Base-by-base conservation (phyloP, 2,888 invertebrate genomes). In the Xylophagus ater region DNA sequence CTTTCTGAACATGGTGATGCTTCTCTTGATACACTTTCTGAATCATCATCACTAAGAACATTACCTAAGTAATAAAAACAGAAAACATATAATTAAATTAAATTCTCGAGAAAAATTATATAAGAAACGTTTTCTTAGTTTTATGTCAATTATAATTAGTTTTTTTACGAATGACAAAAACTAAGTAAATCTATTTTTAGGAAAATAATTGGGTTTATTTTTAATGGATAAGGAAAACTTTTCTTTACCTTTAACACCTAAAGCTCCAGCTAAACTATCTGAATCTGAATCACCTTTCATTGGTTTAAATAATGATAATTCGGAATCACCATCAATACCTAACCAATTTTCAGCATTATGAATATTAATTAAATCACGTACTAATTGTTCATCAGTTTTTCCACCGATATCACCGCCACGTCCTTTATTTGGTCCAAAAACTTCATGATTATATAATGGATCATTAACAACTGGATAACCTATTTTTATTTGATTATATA, bases 381-480 rank as follows among this genome's bases (percentile, higher is more conserved):
- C 88, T 20, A 93, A 70, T 55, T 92, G 79, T 53, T 93, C 90
- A 56, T 90, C 88, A 0, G 82, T 74, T 66, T 92, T 90, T 24
- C 87, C 90, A 1, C 82, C 85, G 47, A 85, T 81, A 52, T 86
- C 82, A 1, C 88, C 92, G 2, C 81, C 81, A 56, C 85, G 85
- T 3, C 96, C 94, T 52, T 90, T 87, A 40, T 82, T 71, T 0
- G 92, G 92, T 0, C 98, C 98, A 65, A 97, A 98, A 1, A 90
- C 92, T 2, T 81, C 78, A 63, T 90, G 89, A 65, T 97, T 98
- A 71, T 99, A 98, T 2, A 98, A 69, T 0, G 92, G 90, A 64
- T 98, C 98, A 61, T 97, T 97, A 6, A 93, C 83, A 37, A 98
- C 97, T 10, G 98, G 98, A 67, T 84, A 89, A 28, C 97, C 92